A percentile compares a stretch with the other conserved stretches of the same genome.
These are phyloP conservation scores for Diabrotica balteata DNA, from an alignment of 2,888 invertebrate species.

Conservation along the genomic window DNA sequence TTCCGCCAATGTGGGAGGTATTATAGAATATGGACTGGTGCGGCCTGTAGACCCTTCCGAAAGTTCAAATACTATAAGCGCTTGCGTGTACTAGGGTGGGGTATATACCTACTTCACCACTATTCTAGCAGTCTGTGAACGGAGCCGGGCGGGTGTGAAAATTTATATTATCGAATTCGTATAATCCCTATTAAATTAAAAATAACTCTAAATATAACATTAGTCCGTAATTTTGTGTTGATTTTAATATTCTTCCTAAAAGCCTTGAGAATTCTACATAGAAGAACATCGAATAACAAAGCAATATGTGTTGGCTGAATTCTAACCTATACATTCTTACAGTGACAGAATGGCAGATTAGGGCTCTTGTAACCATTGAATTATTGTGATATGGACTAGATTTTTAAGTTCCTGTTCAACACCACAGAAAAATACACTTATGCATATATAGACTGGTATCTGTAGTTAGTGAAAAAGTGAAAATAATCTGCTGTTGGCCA, in stretches of 20 bases:
- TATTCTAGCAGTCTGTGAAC: constrained; percentile 15
- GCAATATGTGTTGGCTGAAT: constrained; percentile 16
- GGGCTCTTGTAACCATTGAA: constrained; percentile 4
- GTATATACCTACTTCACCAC: constrained; percentile 14
- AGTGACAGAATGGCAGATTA: constrained; percentile 15
- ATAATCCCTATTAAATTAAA: neutral
- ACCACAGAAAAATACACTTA: neutral
- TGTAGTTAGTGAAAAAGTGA: constrained; percentile 6
- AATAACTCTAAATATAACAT: constrained; percentile 7
- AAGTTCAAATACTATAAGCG: neutral
- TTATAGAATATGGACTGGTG: constrained; percentile 1
- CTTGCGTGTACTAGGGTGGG: constrained; percentile 11
- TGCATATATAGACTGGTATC: neutral
- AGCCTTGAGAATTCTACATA: constrained; percentile 2
- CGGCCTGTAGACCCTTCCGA: constrained; percentile 3
- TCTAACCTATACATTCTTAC: constrained; percentile 11
- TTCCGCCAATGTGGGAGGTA: too few relatives aligned
- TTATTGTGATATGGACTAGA: constrained; percentile 9
- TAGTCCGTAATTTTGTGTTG: neutral
- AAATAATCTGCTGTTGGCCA: neutral
- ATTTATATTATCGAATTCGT: constrained; percentile 2
- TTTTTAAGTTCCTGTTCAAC: neutral
- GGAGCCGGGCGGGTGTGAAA: constrained; percentile 6
- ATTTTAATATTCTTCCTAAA: neutral
- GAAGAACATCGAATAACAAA: constrained; percentile 11